Percentiles rank a stretch among this genome's conserved stretches.
These are phyloP conservation scores for rat (Rattus norvegicus) DNA, from an alignment of 2,113 vertebrate genomes.

Conservation along the genomic window DNA sequence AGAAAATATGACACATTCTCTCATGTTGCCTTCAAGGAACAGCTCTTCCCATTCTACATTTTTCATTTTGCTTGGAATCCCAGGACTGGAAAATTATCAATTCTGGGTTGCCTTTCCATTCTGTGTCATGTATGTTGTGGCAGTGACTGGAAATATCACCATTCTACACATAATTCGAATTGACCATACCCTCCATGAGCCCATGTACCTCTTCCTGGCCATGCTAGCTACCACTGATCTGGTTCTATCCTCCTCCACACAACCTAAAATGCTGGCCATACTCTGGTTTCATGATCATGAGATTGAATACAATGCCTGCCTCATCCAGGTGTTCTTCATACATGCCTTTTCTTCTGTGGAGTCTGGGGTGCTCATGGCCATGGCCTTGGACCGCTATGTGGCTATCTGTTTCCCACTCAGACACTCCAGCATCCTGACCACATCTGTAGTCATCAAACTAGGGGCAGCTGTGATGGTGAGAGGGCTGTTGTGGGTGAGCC, in stretches of 20 bases:
- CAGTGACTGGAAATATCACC: slow-evolving; percentile 71
- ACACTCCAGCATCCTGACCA: background rate
- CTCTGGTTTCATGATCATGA: background rate
- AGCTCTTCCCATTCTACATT: slow-evolving; percentile 19
- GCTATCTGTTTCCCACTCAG: background rate
- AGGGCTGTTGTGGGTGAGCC: background rate
- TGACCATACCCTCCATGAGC: slow-evolving; percentile 17
- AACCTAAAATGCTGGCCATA: background rate
- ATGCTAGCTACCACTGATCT: background rate
- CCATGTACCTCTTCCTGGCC: slow-evolving; percentile 1
- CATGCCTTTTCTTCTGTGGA: slow-evolving; percentile 1
- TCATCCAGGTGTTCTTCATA: background rate
- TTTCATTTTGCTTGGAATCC: slow-evolving; percentile 76
- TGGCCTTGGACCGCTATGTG: background rate
- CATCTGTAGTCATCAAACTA: background rate
- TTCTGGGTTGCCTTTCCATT: slow-evolving; percentile 79
- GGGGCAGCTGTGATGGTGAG: background rate
- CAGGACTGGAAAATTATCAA: slow-evolving; percentile 74
- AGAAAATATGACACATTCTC: background rate
- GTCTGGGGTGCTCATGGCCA: background rate
- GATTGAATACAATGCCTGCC: background rate
- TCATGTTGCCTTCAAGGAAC: slow-evolving; percentile 38
- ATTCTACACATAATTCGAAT: slow-evolving; percentile 66
- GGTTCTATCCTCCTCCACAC: background rate
- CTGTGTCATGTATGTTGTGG: slow-evolving; percentile 62